A percentile compares a stretch with the other conserved stretches of the same genome.
Evolutionary conservation across 1,140 invertebrate species (phyloP).

Genomic region (Dolichoris vasculosae): DNA sequence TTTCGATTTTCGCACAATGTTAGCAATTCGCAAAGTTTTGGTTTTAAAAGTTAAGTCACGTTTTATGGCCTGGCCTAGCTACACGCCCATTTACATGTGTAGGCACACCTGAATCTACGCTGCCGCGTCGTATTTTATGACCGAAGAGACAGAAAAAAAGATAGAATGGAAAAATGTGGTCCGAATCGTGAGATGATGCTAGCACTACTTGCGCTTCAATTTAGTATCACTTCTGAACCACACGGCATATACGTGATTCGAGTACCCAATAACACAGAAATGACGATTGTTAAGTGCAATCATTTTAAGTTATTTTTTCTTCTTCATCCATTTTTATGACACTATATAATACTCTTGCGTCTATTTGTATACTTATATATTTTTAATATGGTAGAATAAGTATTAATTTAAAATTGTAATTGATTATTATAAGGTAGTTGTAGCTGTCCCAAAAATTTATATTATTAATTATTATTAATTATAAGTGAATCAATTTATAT

Average conservation of each 20-base stretch:
- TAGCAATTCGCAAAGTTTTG: slow-evolving; percentile 49
- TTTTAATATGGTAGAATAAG: no score
- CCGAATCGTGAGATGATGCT: slow-evolving; percentile 10
- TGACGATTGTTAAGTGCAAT: slow-evolving; percentile 33
- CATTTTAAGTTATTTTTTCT: not conserved
- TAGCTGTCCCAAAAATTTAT: no score
- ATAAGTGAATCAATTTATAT: no score
- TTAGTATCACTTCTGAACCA: not conserved
- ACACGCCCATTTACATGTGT: not conserved
- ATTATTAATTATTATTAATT: no score
- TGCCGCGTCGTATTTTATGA: slow-evolving; percentile 34
- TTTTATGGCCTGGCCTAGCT: slow-evolving; percentile 55
- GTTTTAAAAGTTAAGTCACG: slow-evolving; percentile 63
- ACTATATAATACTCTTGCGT: no score
- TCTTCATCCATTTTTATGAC: not conserved
- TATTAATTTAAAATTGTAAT: no score
- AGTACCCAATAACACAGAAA: not conserved
- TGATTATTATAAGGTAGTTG: no score
- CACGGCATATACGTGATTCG: slow-evolving; percentile 27
- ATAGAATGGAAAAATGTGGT: not conserved
- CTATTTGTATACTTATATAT: no score
- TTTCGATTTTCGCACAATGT: slow-evolving; percentile 43
- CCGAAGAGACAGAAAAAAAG: not conserved
- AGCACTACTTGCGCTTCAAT: not conserved
- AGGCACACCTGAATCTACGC: not conserved